Conservation (phyloP, 2,888 invertebrate species). For the Acronicta alni region DNA sequence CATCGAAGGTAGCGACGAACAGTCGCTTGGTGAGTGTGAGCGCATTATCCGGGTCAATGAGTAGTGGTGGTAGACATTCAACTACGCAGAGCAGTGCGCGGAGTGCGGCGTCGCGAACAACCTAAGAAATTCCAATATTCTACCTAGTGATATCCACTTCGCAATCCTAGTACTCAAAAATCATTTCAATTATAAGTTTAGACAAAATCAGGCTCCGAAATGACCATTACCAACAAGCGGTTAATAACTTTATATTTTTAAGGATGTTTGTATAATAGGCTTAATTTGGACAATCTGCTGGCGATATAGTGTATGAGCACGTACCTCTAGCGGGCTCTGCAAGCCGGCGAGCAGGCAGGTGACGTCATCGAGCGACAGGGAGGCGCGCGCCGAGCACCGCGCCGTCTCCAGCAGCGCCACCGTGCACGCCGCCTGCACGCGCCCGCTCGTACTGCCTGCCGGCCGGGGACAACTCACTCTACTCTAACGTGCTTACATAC, state of each 20-base stretch:
- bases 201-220: no score
- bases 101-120: conserved; percentile 94
- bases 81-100: conserved; percentile 93
- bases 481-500: no score
- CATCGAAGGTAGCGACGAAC: conserved; percentile 95
- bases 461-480: no score
- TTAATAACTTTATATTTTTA: no score
- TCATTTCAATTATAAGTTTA: no score
- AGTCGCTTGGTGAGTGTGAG: conserved; percentile 92
- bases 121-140: conserved; percentile 66
- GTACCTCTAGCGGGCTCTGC: conserved; percentile 91
- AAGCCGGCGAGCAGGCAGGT: conserved; percentile 93
- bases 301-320: not conserved
- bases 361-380: conserved; percentile 91
- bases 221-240: no score
- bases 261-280: no score
- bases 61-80: conserved; percentile 91
- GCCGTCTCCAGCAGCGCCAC: conserved; percentile 95
- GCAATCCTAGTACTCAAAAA: no score
- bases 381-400: conserved; percentile 92
- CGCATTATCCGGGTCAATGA: conserved; percentile 89
- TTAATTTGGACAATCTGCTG: no score
- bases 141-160: no score
- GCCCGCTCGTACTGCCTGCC: conserved; percentile 90
- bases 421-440: conserved; percentile 93